Percentiles rank a stretch among this genome's conserved stretches.
Conservation (phyloP, 2,797 vertebrate genomes). For the Miichthys miiuy region DNA sequence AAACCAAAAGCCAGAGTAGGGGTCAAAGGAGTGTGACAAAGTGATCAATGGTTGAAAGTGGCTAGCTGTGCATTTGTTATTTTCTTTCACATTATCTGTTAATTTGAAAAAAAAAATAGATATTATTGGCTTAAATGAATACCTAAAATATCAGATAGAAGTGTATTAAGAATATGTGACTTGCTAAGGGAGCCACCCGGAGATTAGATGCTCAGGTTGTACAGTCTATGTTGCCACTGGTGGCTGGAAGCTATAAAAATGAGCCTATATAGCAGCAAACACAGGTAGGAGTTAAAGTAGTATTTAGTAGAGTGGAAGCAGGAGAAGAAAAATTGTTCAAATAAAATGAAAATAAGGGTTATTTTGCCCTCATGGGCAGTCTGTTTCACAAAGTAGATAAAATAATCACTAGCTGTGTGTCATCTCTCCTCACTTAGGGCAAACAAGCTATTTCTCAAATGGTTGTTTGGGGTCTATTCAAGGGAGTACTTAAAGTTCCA, state of each 20-base stretch:
- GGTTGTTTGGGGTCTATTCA: not conserved
- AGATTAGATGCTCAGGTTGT: no score
- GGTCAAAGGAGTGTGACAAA: no score
- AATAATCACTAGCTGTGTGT: not conserved
- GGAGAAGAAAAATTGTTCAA: not conserved
- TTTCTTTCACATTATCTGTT: no score
- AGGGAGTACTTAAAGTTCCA: not conserved
- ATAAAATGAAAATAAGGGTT: not conserved
- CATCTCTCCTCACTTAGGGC: not conserved
- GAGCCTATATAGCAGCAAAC: not conserved
- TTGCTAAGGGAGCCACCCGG: no score
- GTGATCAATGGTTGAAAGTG: no score
- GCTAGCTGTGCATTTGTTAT: no score
- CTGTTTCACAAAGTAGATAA: slow-evolving; percentile 7
- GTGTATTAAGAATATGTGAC: no score
- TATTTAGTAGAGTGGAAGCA: not conserved
- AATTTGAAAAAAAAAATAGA: no score
- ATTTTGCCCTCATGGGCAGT: not conserved
- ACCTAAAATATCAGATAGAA: no score
- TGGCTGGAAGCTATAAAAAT: not conserved
- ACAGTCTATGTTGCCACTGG: not conserved
- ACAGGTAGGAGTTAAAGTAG: no score
- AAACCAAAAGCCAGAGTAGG: no score
- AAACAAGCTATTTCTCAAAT: not conserved
- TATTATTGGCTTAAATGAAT: no score